Evolutionary conservation across 2,113 vertebrate species (phyloP), one percentile per base, ranked within the genome.

Genomic region (Dipodomys ordii): DNA sequence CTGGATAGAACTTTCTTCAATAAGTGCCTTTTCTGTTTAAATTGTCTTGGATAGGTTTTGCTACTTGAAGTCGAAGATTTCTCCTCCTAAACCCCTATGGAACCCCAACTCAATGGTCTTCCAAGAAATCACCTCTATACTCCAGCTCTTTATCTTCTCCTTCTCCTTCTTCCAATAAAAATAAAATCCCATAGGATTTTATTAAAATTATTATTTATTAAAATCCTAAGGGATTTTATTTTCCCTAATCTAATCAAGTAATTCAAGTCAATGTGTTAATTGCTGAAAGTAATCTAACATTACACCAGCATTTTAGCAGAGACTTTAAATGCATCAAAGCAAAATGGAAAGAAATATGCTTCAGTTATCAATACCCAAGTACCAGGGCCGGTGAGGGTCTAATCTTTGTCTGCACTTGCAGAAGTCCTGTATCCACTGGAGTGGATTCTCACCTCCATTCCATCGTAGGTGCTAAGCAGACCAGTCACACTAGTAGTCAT

Each of bases 161-260:
- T n/a, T 62, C 7, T 62, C 20, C 20, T 25, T 53, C 16, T 20
- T 25, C n/a, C 67, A 22, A 67, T 90, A 72, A 95, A 86, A 92
- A 23, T 30, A 2, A 28, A 90, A 23, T 69, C 46, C 71, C 62
- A 69, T 73, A 65, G 46, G 81, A 83, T 20, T 74, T 93, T 87
- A 78, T 35, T 82, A 39, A 39, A 39, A 39, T 39, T 39, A 39
- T 39, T 39, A 39, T 39, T 39, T 39, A 39, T 39, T 30, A 2
- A 28, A 90, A 27, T 69, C 46, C 71, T 53, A 73, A 69, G 60
- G 46, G 81, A 83, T 20, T 74, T 93, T 87, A 78, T 35, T 82
- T 92, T 87, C 62, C 93, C 53, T 81, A 83, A 79, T 91, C 69
- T 94, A 27, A 92, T 92, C 69, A 90, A 64, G 88, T 91, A 78